Evolutionary conservation across 2,113 vertebrate genomes (phyloP).

Genomic region (Pterocles gutturalis): DNA sequence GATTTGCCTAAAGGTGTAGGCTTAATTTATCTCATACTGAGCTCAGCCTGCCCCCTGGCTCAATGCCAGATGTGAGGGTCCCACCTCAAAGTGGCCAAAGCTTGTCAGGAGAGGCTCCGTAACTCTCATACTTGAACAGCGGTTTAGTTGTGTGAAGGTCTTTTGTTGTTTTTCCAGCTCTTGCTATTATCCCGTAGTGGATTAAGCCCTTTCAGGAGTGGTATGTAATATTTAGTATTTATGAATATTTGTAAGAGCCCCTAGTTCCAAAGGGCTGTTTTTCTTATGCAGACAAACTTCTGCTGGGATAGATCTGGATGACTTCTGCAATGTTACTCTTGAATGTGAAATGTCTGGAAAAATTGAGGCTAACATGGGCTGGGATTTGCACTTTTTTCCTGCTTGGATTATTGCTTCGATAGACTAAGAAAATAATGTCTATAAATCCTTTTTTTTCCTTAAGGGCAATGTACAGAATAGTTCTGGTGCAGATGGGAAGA

Average conservation of each 20-base stretch:
- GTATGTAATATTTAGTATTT: neutral
- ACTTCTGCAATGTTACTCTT: neutral
- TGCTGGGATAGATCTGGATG: neutral
- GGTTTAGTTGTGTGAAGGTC: neutral
- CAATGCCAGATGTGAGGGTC: neutral
- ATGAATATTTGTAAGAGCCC: neutral
- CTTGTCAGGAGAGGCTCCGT: neutral
- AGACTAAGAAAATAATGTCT: neutral
- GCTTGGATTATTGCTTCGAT: neutral
- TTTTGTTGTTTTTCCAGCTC: neutral
- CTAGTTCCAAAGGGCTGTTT: neutral
- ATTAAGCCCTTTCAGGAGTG: neutral
- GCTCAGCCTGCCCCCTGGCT: neutral
- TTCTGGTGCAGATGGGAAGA: neutral
- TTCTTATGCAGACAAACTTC: neutral
- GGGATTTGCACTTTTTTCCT: neutral
- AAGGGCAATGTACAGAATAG: neutral
- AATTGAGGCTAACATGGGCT: neutral
- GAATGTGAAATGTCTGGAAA: neutral
- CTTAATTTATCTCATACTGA: constrained; percentile 16
- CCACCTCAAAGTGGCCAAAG: neutral
- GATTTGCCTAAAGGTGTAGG: neutral
- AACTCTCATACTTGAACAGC: rapidly evolving
- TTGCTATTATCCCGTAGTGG: neutral
- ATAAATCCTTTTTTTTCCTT: neutral